Percentiles rank a stretch among this genome's conserved stretches.
Evolutionary conservation across 2,888 invertebrate species (phyloP).

Genomic region (Isoperla grammatica): DNA sequence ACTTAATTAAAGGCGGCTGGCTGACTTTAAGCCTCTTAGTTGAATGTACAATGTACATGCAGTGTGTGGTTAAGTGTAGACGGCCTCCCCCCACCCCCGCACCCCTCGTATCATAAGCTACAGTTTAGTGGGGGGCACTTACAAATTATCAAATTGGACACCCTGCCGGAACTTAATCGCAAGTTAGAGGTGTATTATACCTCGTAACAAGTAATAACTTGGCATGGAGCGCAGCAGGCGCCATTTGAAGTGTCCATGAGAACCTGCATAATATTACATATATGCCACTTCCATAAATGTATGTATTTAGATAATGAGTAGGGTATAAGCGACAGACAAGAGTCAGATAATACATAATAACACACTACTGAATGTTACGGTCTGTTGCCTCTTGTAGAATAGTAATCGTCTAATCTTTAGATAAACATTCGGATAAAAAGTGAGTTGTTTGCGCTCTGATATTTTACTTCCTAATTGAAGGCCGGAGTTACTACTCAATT

Average conservation of each 20-base stretch:
- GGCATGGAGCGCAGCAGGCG: no score
- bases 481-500: neutral
- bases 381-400: neutral
- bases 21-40: no score
- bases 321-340: neutral
- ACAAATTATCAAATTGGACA: constrained; percentile 3
- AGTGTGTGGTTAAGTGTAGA: no score
- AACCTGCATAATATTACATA: no score
- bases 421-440: neutral
- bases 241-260: no score
- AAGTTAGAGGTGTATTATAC: neutral
- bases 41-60: no score
- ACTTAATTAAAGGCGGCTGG: no score
- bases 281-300: no score
- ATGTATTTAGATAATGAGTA: no score
- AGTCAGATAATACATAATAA: neutral
- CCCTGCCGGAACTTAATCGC: neutral
- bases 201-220: no score
- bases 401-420: neutral
- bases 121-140: neutral
- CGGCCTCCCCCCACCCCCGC: no score
- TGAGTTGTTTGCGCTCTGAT: neutral
- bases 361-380: neutral
- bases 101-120: no score
- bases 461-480: neutral